Percentiles rank a stretch among this genome's conserved stretches.
Evolutionary conservation across 2,113 vertebrate genomes (phyloP).

Genomic region (Corapipo altera): DNA sequence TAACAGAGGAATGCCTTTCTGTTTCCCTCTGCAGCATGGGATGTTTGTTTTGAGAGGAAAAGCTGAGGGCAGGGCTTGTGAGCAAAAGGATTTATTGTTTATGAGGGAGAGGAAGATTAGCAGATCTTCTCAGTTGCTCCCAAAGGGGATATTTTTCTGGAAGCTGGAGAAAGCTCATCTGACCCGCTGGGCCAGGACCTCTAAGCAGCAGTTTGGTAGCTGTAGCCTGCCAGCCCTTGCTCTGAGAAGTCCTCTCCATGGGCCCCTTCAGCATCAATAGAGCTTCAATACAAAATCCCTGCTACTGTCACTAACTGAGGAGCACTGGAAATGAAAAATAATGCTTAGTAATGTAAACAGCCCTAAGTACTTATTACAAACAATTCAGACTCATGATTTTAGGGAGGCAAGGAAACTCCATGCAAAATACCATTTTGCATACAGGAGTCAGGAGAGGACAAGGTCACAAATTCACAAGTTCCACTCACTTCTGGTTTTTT

Average conservation of each 20-base stretch:
- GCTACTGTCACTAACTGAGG: neutral
- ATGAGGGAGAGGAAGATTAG: neutral
- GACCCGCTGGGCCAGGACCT: neutral
- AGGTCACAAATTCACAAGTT: neutral
- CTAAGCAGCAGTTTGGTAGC: neutral
- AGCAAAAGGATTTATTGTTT: neutral
- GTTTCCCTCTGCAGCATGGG: neutral
- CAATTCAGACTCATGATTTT: neutral
- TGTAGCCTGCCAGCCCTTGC: neutral
- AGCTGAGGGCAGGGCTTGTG: neutral
- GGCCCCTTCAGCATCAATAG: neutral
- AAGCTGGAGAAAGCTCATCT: neutral
- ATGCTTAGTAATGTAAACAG: neutral
- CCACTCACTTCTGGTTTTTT: neutral
- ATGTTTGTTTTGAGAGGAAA: neutral
- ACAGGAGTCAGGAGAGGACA: neutral
- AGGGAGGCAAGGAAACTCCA: neutral
- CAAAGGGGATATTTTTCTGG: neutral
- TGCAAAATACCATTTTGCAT: neutral
- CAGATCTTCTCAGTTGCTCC: neutral
- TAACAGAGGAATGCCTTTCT: neutral
- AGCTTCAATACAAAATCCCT: neutral
- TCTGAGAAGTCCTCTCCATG: neutral
- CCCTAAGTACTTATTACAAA: neutral
- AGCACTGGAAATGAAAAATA: neutral